Base-by-base conservation (phyloP, 2,888 invertebrate species). In the Epistrophella euchroma region DNA sequence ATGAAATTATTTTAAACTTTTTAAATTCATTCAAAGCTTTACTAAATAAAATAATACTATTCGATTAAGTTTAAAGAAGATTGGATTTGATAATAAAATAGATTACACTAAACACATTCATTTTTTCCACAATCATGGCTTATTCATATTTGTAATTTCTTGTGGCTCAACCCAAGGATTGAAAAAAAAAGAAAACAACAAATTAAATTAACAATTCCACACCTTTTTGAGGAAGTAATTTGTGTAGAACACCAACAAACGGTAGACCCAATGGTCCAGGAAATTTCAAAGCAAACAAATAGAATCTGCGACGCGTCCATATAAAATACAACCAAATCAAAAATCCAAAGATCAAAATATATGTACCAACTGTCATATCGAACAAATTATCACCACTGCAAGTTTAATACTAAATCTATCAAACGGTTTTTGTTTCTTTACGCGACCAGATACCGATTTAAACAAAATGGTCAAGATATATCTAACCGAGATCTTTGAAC, bases 251-350 rank as follows among this genome's bases (percentile, higher is more conserved):
- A 3, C 86, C 86, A 15, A 86, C 7, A 10, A 86, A 45, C 13
- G 86, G 86, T 4, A 86, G n/a, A 2, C 86, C 86, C 28, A 4
- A 40, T 35, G 82, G 82, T 15, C 86, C 86, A 45, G 86, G 78
- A 77, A 82, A 43, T 71, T 86, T 86, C 4, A 71, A 22, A 28
- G 86, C 32, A 56, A 86, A 86, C 78, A 71, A 56, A 50, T 86
- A 86, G 43, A 66, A 86, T 66, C 86, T 62, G 11, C 86, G 86
- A 11, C 86, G 77, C 43, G 86, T 78, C 86, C 86, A 86, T 58
- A 86, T 74, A 28, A 82, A 82, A 58, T 81, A 86, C 13, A 82
- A 22, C 82, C 81, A 86, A 73, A 86, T 64, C 11, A 74, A 52
- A 56, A 71, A 43, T 17, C 73, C 82, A 45, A 86, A 37, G 7